A percentile compares a stretch with the other conserved stretches of the same genome.
These are phyloP conservation scores for Micropterix aruncella DNA, from an alignment of 2,888 invertebrate species.

Conservation along the genomic window DNA sequence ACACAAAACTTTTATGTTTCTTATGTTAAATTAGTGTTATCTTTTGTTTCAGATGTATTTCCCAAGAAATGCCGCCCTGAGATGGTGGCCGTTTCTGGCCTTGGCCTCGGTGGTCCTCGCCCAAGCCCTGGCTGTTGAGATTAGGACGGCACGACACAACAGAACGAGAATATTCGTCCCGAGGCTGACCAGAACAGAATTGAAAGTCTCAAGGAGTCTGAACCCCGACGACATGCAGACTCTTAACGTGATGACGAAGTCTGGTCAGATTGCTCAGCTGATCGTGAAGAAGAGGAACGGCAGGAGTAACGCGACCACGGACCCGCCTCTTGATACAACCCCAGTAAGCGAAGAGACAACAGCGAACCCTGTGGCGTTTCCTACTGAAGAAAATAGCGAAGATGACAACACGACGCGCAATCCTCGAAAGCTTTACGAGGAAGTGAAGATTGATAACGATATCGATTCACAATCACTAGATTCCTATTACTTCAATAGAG, in stretches of 20 bases:
- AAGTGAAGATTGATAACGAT: not conserved
- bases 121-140: not conserved
- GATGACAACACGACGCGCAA: not conserved
- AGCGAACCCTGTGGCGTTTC: conserved; percentile 1
- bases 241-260: conserved; percentile 58
- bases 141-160: not conserved
- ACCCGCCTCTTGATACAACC: conserved; percentile 5
- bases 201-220: conserved; percentile 63
- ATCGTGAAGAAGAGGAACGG: conserved; percentile 56
- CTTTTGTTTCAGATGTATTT: not conserved
- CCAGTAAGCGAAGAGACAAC: conserved; percentile 3
- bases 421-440: not conserved
- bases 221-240: conserved; percentile 66
- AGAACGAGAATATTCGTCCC: conserved; percentile 27
- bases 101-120: not conserved
- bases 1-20: no score
- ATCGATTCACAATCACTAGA: not conserved
- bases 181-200: conserved; percentile 53
- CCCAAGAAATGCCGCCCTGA: not conserved
- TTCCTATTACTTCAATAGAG: conserved; percentile 8
- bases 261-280: conserved; percentile 62
- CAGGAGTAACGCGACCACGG: not conserved
- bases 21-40: no score
- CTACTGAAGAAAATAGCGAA: not conserved
- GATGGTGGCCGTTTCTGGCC: not conserved